Evolutionary conservation across 2,797 vertebrate genomes (phyloP).

Genomic region (Sparidentex hasta): DNA sequence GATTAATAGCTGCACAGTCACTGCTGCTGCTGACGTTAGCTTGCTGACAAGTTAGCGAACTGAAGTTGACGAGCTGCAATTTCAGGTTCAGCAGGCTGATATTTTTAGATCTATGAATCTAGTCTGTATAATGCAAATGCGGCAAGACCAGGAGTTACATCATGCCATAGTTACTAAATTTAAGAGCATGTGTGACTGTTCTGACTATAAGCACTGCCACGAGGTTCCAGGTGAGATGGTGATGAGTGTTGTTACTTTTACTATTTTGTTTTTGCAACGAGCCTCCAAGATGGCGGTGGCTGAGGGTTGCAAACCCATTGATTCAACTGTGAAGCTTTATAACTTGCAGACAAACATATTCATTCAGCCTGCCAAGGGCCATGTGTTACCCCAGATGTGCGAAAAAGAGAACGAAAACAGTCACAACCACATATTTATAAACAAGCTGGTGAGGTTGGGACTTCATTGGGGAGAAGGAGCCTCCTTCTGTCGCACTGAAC

Average conservation of each 20-base stretch:
- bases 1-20: slow-evolving; percentile 9
- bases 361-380: slow-evolving; percentile 45
- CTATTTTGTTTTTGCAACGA: slow-evolving; percentile 27
- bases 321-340: slow-evolving; percentile 30
- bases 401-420: slow-evolving; percentile 4
- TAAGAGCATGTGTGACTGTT: neutral
- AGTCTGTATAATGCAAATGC: slow-evolving; percentile 2
- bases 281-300: slow-evolving; percentile 17
- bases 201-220: neutral
- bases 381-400: slow-evolving; percentile 61
- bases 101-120: neutral
- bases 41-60: neutral
- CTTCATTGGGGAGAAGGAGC: neutral
- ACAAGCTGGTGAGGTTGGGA: slow-evolving; percentile 26
- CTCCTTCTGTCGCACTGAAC: slow-evolving; percentile 16
- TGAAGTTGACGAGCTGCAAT: neutral
- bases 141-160: slow-evolving; percentile 3
- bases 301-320: slow-evolving; percentile 7
- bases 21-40: neutral
- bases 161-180: neutral
- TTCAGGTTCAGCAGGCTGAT: slow-evolving; percentile 4
- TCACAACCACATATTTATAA: slow-evolving; percentile 16
- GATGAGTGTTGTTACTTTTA: slow-evolving; percentile 31
- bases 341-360: slow-evolving; percentile 41
- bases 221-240: neutral